Percentiles rank a stretch among this genome's conserved stretches.
phyloP scores from a whole-genome alignment of 2,113 vertebrate species.

The Thryonomys swinderianus region DNA sequence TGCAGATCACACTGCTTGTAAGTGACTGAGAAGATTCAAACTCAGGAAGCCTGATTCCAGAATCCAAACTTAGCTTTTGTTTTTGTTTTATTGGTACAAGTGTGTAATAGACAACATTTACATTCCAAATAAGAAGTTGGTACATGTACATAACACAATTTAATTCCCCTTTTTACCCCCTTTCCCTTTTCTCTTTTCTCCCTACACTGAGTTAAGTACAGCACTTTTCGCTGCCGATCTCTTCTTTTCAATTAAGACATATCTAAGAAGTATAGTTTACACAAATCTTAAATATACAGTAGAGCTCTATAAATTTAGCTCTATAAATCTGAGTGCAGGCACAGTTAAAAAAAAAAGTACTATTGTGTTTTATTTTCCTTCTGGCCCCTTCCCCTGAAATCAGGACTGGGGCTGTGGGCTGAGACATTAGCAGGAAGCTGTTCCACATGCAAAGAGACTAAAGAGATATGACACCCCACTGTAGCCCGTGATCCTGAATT shows the following conservation, averaged over 20 bases:
- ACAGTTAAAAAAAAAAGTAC: background rate
- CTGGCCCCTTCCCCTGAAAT: background rate
- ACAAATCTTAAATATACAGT: background rate
- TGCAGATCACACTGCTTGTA: background rate
- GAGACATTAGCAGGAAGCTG: background rate
- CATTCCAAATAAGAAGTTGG: background rate
- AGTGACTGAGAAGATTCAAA: background rate
- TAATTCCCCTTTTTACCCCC: background rate
- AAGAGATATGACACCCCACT: background rate
- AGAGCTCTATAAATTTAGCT: background rate
- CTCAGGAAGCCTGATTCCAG: background rate
- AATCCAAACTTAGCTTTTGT: background rate
- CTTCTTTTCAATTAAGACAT: background rate
- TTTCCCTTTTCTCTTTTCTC: background rate
- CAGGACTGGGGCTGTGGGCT: background rate
- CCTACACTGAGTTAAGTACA: background rate
- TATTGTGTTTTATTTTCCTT: background rate
- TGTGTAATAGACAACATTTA: no score
- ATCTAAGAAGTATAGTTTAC: background rate
- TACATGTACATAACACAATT: background rate
- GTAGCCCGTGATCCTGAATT: background rate
- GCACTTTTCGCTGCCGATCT: background rate
- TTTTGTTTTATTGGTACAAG: background rate
- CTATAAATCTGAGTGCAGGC: background rate
- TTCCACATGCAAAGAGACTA: background rate